These are phyloP conservation scores for Andrena hattorfiana DNA, from an alignment of 2,888 invertebrate species.

Conservation along the genomic window DNA sequence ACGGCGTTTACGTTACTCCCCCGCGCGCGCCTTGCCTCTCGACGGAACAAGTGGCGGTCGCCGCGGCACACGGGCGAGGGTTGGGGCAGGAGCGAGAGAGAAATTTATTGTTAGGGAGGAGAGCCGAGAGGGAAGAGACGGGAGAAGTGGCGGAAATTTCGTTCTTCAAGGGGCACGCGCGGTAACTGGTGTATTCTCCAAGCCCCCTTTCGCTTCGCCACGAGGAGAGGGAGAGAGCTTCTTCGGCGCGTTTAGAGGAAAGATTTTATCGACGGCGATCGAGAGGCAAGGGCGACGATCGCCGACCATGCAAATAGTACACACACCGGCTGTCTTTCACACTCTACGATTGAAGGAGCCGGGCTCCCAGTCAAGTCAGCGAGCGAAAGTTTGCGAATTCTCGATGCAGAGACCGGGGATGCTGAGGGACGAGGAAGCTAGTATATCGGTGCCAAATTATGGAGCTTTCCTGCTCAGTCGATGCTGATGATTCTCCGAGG, in stretches of 20 bases:
- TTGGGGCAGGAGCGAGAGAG: not conserved
- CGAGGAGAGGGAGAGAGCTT: not conserved
- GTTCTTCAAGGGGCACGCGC: not conserved
- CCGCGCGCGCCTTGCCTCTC: constrained; percentile 43
- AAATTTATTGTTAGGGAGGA: constrained; percentile 7
- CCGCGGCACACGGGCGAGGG: not conserved
- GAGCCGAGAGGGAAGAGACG: not conserved
- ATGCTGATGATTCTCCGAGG: not conserved
- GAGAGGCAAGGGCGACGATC: constrained; percentile 71
- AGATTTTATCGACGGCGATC: constrained; percentile 43
- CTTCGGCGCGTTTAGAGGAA: constrained; percentile 27
- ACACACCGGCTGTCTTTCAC: constrained; percentile 83
- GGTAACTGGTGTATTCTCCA: not conserved
- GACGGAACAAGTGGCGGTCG: constrained; percentile 13
- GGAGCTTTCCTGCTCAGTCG: not conserved
- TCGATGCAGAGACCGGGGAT: not conserved
- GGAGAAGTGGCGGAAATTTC: constrained; percentile 2
- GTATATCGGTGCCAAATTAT: constrained; percentile 43
- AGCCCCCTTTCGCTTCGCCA: not conserved
- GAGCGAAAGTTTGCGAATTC: not conserved
- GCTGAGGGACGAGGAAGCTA: not conserved
- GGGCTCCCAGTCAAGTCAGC: constrained; percentile 73
- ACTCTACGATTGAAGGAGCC: constrained; percentile 79
- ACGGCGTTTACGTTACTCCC: constrained; percentile 53
- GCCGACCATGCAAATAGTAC: constrained; percentile 76